Evolutionary conservation across 2,113 vertebrate genomes (phyloP).

Genomic region (Neopipo cinnamomea): DNA sequence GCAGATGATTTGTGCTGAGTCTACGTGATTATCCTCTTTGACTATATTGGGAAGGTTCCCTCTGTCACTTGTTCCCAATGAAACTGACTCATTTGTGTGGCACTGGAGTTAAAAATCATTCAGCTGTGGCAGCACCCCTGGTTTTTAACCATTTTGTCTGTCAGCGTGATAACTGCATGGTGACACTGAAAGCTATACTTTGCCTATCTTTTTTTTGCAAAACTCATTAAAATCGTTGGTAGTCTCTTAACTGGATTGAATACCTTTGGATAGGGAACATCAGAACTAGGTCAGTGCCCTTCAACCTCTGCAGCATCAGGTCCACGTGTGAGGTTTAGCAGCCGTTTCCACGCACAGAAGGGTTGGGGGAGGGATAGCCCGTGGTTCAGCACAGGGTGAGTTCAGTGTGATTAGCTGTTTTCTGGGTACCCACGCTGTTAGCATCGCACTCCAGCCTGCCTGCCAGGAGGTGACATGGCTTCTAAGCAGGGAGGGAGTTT

Average conservation of each 20-base stretch:
- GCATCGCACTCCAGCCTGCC: not conserved
- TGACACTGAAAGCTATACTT: not conserved
- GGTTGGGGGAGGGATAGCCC: not conserved
- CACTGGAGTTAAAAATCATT: not conserved
- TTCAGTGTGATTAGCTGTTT: not conserved
- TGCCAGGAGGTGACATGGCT: not conserved
- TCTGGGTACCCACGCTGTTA: not conserved
- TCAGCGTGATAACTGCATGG: not conserved
- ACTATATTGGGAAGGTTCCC: not conserved
- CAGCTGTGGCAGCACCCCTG: not conserved
- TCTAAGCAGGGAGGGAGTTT: not conserved
- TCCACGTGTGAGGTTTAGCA: not conserved
- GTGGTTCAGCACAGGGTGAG: not conserved
- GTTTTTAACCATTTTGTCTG: not conserved
- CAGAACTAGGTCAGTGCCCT: not conserved
- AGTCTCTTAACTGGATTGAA: not conserved
- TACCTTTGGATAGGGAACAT: not conserved
- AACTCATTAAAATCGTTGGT: not conserved
- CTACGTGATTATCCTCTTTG: not conserved
- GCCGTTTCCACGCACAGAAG: not conserved
- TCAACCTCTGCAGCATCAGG: rapidly evolving
- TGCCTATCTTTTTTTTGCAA: not conserved
- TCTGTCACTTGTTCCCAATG: not conserved
- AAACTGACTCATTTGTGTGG: not conserved
- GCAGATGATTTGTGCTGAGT: not conserved